Base-by-base conservation (phyloP, 1,140 invertebrate genomes). In the Magallana angulata region DNA sequence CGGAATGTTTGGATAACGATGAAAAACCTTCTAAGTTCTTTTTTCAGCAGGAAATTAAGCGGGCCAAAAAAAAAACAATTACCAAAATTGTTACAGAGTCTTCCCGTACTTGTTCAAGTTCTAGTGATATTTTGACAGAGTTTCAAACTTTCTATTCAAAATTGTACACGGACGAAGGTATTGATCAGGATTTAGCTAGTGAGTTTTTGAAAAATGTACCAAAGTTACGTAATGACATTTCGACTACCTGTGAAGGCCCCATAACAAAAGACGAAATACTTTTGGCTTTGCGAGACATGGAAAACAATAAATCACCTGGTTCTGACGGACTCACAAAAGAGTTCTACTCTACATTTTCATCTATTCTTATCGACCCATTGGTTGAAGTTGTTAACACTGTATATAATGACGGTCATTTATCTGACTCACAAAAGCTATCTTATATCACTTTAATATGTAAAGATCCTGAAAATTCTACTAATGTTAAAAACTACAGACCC, bases 261-360 rank as follows among this genome's bases (percentile, higher is more conserved):
- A 89, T 92, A n/a, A 84, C 58, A n/a, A 48, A 62, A 14, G 60
- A 85, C 1, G 89, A 92, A 71, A 85, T 90, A 57, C 18, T 58
- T 7, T 12, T 8, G 8, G 81, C 89, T 12, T 24, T 92, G 4
- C 90, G 36, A 1, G 18, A 56, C 36, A 89, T 90, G 86, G 62
- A 89, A 11, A 83, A 83, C 12, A 84, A 89, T 87, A 91, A 90
- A 80, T 89, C 87, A 24, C 92, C 91, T 8, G 92, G 89, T 16
- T 62, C n/a, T 57, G 92, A 91, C 88, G 90, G 92, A 1, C 57
- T 92, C 6, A 83, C 87, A 12, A 89, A 89, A 57, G 84, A 90
- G 56, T 90, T 91, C 87, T 91, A 92, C 86, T 11, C 90, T 4
- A 71, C 68, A 12, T 92, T 91, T 86, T 89, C 86, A 14, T 82